Conservation (phyloP, 2,797 vertebrate genomes). For the Paramormyrops hopkinsi region DNA sequence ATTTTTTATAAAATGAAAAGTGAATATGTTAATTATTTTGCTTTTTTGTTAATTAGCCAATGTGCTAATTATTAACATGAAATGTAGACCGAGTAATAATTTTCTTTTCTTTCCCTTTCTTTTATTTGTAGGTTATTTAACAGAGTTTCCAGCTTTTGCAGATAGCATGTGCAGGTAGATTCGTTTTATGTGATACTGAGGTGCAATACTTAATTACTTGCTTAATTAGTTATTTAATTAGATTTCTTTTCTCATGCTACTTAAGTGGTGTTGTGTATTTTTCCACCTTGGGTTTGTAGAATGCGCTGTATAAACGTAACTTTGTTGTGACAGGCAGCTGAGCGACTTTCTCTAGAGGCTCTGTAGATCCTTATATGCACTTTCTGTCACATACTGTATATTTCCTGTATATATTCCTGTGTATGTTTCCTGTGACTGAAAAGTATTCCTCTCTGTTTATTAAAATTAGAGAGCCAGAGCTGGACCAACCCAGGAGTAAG, state of each 20-base stretch:
- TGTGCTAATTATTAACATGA: background rate
- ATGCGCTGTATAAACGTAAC: background rate
- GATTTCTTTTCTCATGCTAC: background rate
- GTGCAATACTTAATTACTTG: background rate
- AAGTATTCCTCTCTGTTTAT: background rate
- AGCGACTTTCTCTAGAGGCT: background rate
- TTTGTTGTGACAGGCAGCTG: background rate
- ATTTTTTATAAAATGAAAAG: background rate
- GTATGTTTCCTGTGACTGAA: slow-evolving; percentile 6
- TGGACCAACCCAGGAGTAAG: background rate
- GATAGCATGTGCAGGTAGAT: background rate
- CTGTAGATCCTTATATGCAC: background rate
- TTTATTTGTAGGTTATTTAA: background rate
- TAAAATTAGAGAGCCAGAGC: background rate
- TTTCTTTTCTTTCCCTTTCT: background rate
- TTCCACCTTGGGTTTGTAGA: background rate
- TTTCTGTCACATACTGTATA: background rate
- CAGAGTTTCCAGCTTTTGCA: background rate
- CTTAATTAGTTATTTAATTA: background rate
- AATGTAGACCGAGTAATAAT: background rate
- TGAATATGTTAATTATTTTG: background rate
- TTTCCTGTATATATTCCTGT: background rate
- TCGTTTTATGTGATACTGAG: background rate
- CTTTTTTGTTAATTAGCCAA: background rate
- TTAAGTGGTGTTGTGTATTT: background rate